Evolutionary conservation across 2,797 vertebrate genomes (phyloP).

Genomic region (Dipus sagitta): DNA sequence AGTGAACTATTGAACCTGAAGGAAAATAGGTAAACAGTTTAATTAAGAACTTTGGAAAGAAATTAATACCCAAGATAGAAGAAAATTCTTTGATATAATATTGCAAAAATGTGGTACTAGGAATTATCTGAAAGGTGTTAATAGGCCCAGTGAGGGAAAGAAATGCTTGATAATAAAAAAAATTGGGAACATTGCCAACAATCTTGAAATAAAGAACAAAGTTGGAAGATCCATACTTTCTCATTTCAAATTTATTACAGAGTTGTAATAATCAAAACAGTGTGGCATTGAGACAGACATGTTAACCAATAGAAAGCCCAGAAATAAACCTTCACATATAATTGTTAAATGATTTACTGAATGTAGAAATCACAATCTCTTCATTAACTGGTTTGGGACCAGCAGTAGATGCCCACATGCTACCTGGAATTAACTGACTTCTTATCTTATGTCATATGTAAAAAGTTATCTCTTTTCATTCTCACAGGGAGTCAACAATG

Average conservation of each 20-base stretch:
- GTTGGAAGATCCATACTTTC: neutral
- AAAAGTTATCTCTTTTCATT: neutral
- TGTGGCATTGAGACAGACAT: no score
- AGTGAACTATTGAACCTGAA: neutral
- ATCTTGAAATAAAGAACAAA: neutral
- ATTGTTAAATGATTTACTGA: neutral
- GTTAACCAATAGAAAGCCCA: neutral
- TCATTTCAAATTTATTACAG: neutral
- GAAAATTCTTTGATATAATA: slow-evolving; percentile 1
- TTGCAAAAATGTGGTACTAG: neutral
- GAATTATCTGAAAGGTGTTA: slow-evolving; percentile 1
- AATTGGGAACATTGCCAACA: neutral
- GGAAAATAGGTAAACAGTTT: neutral
- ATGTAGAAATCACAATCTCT: neutral
- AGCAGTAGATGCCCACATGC: neutral
- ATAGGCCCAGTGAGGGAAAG: neutral
- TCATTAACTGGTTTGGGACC: neutral
- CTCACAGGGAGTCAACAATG: no score
- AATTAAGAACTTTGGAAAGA: slow-evolving; percentile 33
- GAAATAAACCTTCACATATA: neutral
- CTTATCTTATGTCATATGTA: neutral
- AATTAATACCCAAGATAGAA: neutral
- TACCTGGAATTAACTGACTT: neutral
- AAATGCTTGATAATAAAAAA: neutral
- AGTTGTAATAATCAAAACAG: neutral